Percentiles rank a stretch among this genome's conserved stretches.
Conservation (phyloP, 2,797 vertebrate species). For the Rhynchonycteris naso region DNA sequence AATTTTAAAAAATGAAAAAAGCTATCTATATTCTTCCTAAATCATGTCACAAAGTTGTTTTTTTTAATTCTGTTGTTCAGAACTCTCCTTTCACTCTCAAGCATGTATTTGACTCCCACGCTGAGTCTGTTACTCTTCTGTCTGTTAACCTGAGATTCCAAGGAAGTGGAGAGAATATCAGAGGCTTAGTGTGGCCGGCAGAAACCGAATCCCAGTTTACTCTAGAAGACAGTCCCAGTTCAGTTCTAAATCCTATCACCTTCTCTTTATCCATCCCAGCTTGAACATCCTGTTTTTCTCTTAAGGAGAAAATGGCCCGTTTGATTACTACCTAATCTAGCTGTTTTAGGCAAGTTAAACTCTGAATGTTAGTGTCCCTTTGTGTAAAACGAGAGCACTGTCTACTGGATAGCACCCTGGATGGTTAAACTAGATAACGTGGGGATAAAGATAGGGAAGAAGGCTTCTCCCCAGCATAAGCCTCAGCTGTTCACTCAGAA, state of each 20-base stretch:
- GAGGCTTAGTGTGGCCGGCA: background rate
- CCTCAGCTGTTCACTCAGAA: background rate
- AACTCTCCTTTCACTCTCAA: background rate
- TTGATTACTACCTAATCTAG: background rate
- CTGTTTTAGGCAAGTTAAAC: background rate
- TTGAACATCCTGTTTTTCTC: conserved; percentile 10
- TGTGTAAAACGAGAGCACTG: background rate
- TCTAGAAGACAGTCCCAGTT: background rate
- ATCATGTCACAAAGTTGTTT: background rate
- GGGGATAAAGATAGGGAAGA: background rate
- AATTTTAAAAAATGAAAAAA: too few relatives aligned
- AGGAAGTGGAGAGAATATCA: background rate
- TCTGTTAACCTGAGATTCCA: background rate
- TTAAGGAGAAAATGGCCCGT: background rate
- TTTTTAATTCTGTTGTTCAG: background rate
- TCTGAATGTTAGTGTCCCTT: background rate
- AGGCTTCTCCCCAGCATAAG: background rate
- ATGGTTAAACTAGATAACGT: background rate
- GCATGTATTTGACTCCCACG: background rate
- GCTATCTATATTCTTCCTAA: conserved; percentile 33
- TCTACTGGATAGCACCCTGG: background rate
- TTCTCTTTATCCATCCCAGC: background rate
- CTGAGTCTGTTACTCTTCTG: background rate
- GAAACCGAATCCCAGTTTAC: background rate
- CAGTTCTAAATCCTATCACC: background rate